Base-by-base conservation (phyloP, 1,140 invertebrate genomes). In the Orussus abietinus region DNA sequence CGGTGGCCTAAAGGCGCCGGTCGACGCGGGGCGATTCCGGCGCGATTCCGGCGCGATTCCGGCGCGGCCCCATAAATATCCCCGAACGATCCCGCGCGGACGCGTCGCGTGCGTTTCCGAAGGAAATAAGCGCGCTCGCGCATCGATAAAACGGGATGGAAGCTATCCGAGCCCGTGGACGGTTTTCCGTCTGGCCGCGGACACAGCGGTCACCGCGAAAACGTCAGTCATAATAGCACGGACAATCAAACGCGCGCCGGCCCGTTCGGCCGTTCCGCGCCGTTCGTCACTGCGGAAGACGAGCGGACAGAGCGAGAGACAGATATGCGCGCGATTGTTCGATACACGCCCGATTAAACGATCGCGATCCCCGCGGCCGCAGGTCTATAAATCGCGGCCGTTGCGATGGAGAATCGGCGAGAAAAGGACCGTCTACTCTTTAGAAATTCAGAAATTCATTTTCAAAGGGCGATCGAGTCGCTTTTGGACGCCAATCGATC, bases 201-300 rank as follows among this genome's bases (percentile, higher is more conserved):
- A n/a, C 6, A n/a, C 18, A 47, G 50, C 47, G 51, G 47, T 49
- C 51, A 61, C 55, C 48, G 49, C 62, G 63, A 60, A 69, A 66
- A 64, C 57, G 67, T 64, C 66, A 63, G 54, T 67, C 66, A 62
- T 61, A 67, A 64, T 67, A 62, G 55, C 61, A 71, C 63, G 69
- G 62, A 53, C 67, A 67, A 72, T 73, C 66, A 67, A 73, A 70
- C 64, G 61, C 57, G 66, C 56, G 62, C 45, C 57, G 57, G 53
- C 53, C 46, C 69, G 62, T 62, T 57, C 59, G 53, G 55, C 38
- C 34, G 40, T 31, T 39, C 19, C 30, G 15, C 37, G 51, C 56
- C 69, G 66, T 64, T 73, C 69, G 68, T 71, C 66, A 65, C 57
- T 63, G 57, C 68, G 67, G 67, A 69, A 72, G 66, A 69, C 53